Percentiles rank a stretch among this genome's conserved stretches.
These are phyloP conservation scores for Neotoma lepida DNA, from an alignment of 2,113 vertebrate species.

Conservation along the genomic window DNA sequence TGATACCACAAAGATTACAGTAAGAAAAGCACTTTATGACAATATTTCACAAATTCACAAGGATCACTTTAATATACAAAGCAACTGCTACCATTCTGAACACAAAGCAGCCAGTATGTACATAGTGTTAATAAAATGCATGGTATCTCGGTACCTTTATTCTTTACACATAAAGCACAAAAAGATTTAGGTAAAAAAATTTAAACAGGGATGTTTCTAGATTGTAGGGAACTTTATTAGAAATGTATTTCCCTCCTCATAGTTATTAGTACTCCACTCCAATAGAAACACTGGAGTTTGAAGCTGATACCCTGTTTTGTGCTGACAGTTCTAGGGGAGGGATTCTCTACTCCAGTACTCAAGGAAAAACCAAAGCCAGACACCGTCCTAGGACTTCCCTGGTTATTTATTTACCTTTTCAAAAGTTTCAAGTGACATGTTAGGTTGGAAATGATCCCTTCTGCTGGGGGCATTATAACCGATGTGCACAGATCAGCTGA, in stretches of 20 bases:
- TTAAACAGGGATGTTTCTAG: constrained; percentile 84
- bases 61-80: constrained; percentile 91
- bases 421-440: constrained; percentile 79
- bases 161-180: constrained; percentile 85
- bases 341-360: constrained; percentile 79
- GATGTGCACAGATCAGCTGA: constrained; percentile 64
- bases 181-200: constrained; percentile 80
- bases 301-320: constrained; percentile 86
- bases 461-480: constrained; percentile 66
- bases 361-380: constrained; percentile 72
- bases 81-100: constrained; percentile 89
- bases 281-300: constrained; percentile 80
- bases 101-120: constrained; percentile 90
- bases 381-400: constrained; percentile 83
- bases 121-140: constrained; percentile 91
- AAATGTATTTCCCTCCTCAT: constrained; percentile 74
- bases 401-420: constrained; percentile 77
- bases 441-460: constrained; percentile 72
- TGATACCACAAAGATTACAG: constrained; percentile 90
- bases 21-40: constrained; percentile 91
- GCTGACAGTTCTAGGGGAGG: constrained; percentile 83
- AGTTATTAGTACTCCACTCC: constrained; percentile 81
- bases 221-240: constrained; percentile 80
- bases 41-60: constrained; percentile 91
- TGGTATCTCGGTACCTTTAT: constrained; percentile 85